These are phyloP conservation scores for Synchiropus splendidus DNA, from an alignment of 2,113 vertebrate genomes.

Conservation along the genomic window DNA sequence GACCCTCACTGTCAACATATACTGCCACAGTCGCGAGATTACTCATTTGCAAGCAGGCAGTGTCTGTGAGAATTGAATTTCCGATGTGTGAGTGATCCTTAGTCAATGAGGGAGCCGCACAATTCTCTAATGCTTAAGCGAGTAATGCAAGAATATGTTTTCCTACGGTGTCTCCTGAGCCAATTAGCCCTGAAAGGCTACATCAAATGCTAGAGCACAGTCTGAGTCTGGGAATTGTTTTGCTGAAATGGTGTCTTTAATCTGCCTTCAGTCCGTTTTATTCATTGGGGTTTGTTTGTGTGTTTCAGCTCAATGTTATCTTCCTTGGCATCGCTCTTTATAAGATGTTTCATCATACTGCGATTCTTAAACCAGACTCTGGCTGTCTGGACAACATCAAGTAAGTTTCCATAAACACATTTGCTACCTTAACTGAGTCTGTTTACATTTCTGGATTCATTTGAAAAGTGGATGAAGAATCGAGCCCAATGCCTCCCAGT, in stretches of 20 bases:
- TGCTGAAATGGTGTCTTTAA: slow-evolving; percentile 31
- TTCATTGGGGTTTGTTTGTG: slow-evolving; percentile 24
- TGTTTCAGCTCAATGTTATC: slow-evolving; percentile 94
- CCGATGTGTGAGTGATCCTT: slow-evolving; percentile 26
- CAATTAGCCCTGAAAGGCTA: slow-evolving; percentile 33
- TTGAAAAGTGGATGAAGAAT: no score
- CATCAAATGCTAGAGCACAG: slow-evolving; percentile 27
- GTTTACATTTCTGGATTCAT: no score
- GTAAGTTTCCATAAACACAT: slow-evolving; percentile 75
- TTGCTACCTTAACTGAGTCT: no score
- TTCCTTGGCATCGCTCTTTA: slow-evolving; percentile 98
- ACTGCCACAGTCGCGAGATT: slow-evolving; percentile 9
- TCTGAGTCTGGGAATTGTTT: no score
- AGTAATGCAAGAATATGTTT: slow-evolving; percentile 30
- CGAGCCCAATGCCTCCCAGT: no score
- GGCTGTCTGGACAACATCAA: slow-evolving; percentile 99
- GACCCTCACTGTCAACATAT: slow-evolving; percentile 11
- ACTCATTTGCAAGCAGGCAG: slow-evolving; percentile 13
- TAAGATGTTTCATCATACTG: slow-evolving; percentile 99
- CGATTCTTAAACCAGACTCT: slow-evolving; percentile 97
- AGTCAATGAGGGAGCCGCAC: slow-evolving; percentile 28
- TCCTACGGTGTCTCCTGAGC: slow-evolving; percentile 32
- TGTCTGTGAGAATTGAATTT: slow-evolving; percentile 31
- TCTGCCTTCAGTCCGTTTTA: slow-evolving; percentile 13
- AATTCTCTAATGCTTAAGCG: slow-evolving; percentile 25